Percentiles rank a stretch among this genome's conserved stretches.
These are phyloP conservation scores for Lycorma delicatula DNA, from an alignment of 1,140 invertebrate species.

Conservation along the genomic window DNA sequence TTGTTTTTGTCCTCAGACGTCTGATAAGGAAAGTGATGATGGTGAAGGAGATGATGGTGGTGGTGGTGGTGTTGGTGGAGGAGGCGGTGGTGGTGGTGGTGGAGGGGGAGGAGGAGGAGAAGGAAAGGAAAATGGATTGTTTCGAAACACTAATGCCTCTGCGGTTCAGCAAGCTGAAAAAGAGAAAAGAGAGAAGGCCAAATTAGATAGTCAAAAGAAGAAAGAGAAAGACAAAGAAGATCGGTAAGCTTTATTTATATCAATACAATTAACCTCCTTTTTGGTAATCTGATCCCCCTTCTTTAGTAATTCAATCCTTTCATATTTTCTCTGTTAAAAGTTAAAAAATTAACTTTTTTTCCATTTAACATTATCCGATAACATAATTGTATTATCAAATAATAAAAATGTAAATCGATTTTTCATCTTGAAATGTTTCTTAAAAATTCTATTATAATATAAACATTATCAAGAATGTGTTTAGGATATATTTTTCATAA, in stretches of 20 bases:
- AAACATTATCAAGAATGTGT: too few species aligned
- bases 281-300: background rate
- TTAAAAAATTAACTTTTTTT: slow-evolving; percentile 19
- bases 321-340: background rate
- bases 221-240: slow-evolving; percentile 85
- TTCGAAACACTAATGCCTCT: slow-evolving; percentile 68
- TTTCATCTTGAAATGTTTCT: background rate
- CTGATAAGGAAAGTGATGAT: slow-evolving; percentile 33
- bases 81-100: slow-evolving; percentile 22
- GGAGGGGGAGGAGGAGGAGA: slow-evolving; percentile 39
- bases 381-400: background rate
- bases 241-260: slow-evolving; percentile 43
- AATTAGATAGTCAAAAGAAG: slow-evolving; percentile 67
- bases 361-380: background rate
- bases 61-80: slow-evolving; percentile 34
- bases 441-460: too few species aligned
- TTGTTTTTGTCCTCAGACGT: slow-evolving; percentile 18
- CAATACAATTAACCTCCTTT: background rate
- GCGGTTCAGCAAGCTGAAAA: slow-evolving; percentile 62
- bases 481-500: too few species aligned
- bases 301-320: background rate
- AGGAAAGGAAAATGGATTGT: slow-evolving; percentile 43
- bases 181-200: slow-evolving; percentile 66
- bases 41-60: slow-evolving; percentile 37
- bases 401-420: background rate